Evolutionary conservation across 2,888 invertebrate genomes (phyloP).

Genomic region (Keiferia lycopersicella): DNA sequence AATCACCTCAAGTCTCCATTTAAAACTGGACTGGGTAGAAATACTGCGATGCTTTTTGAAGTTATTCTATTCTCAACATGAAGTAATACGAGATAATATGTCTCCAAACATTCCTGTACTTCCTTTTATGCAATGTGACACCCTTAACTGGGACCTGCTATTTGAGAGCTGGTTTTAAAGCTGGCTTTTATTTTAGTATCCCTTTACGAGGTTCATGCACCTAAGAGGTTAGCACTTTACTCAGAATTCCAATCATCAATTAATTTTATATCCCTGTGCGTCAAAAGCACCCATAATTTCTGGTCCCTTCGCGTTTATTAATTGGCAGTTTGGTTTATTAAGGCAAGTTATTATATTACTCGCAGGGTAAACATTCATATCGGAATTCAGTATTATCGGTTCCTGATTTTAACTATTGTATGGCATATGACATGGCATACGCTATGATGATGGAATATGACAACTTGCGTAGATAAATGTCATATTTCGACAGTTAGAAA

Average conservation of each 20-base stretch:
- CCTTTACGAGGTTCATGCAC: slow-evolving; percentile 22
- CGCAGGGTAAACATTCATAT: no score
- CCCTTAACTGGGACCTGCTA: background rate
- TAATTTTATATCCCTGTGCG: slow-evolving; percentile 4
- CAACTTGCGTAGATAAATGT: no score
- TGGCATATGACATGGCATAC: no score
- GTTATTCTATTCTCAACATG: no score
- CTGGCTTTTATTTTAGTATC: slow-evolving; percentile 13
- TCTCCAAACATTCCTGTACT: background rate
- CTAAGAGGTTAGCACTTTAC: slow-evolving; percentile 7
- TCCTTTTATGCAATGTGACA: background rate
- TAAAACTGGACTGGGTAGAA: no score
- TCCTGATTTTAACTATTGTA: no score
- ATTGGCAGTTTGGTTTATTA: background rate
- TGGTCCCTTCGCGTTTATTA: background rate
- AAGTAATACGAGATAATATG: no score
- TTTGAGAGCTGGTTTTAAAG: background rate
- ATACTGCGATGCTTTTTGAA: no score
- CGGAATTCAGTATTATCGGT: no score
- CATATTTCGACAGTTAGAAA: no score
- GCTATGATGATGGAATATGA: no score
- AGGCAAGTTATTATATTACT: background rate
- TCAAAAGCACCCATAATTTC: slow-evolving; percentile 10
- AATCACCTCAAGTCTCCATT: no score
- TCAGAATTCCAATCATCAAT: slow-evolving; percentile 11